A percentile compares a stretch with the other conserved stretches of the same genome.
Conservation (phyloP, 2,797 vertebrate genomes). For the Psittacula echo region DNA sequence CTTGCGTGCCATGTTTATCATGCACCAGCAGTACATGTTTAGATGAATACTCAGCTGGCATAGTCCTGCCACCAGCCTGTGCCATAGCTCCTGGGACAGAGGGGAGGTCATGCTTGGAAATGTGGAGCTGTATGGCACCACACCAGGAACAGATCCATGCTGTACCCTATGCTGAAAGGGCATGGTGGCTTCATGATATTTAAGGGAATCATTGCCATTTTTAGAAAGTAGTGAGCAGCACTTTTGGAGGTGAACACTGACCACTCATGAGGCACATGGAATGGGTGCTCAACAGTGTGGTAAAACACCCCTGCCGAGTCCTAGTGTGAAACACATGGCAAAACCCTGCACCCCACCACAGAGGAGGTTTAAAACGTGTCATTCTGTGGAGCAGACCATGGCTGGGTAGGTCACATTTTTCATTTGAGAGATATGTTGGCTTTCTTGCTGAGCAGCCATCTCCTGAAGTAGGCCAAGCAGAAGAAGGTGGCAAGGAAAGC, state of each 20-base stretch:
- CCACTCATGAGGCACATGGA: too few relatives aligned
- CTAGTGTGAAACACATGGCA: neutral
- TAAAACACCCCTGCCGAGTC: neutral
- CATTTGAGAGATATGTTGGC: neutral
- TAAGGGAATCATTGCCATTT: neutral
- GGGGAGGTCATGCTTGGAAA: accelerated
- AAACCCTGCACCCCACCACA: accelerated
- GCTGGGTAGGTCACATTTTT: accelerated
- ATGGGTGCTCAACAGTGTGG: neutral
- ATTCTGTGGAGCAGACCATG: neutral
- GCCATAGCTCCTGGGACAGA: neutral
- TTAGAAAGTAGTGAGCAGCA: neutral
- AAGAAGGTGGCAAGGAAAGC: neutral
- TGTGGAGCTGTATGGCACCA: accelerated
- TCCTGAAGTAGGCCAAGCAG: neutral
- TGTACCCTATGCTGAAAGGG: neutral
- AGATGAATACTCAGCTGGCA: accelerated
- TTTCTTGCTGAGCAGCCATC: neutral
- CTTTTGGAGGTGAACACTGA: neutral
- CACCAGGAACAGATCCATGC: neutral
- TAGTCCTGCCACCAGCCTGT: neutral
- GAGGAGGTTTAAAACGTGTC: neutral
- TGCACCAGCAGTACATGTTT: accelerated
- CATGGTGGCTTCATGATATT: neutral
- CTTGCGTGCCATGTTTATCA: neutral